Evolutionary conservation across 2,888 invertebrate genomes (phyloP), one percentile per base, ranked within the genome.

Genomic region (Taphrorychus bicolor): DNA sequence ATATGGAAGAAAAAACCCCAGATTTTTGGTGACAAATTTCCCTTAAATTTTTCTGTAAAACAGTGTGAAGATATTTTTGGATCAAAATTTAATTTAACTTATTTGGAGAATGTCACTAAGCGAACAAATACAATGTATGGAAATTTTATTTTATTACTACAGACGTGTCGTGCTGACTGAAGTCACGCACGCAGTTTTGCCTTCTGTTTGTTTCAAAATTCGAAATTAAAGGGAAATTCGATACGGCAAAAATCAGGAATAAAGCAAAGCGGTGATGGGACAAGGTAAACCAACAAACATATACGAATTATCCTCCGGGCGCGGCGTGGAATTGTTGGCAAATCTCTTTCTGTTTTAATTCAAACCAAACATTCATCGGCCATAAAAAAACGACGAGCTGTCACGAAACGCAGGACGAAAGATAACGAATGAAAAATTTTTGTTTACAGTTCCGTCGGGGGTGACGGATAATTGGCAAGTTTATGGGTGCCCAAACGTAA

Each of bases 21-120:
- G 82, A 73, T 81, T 48, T 97, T 97, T 79, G 93, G 95, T 0
- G 84, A 91, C 76, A 83, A 86, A 22, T 94, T 96, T 73, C 87
- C 91, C 0, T 81, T 92, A 0, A 87, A 91, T 63, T 97, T 92
- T 81, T 96, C 90, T 76, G 84, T 91, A 23, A 85, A 91, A 70
- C 93, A 94, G 78, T 97, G 97, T 78, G 81, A 83, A 72, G 96
- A 97, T 79, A 87, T 96, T 58, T 97, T 90, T 81, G 94, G 94
- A 0, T 80, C 86, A 11, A 87, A 86, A 88, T 92, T 89, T 80
- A 86, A 89, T 77, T 76, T 80, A 1, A 80, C 84, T 0, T 87
- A 91, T 70, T 79, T 95, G 41, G 80, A 87, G 9, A 76, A 83
- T 0, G 91, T 87, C 1, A 88, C 91, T 0, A 81, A 85, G 0